Evolutionary conservation across 2,113 vertebrate genomes (phyloP), one percentile per base, ranked within the genome.

Genomic region (Nicator chloris): DNA sequence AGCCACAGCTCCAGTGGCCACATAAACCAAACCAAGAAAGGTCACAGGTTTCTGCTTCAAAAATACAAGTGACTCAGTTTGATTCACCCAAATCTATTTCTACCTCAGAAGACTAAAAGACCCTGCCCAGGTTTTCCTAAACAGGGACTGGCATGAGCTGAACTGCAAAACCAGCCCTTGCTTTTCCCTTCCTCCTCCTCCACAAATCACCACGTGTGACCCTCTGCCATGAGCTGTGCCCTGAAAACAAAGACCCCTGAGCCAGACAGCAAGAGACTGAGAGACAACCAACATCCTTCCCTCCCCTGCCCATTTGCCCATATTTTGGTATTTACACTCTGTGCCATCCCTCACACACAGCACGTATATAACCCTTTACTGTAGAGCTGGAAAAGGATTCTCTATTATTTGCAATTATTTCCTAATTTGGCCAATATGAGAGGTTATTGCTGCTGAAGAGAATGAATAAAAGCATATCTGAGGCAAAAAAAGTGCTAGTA

Each of bases 351-450:
- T 91, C 88, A 79, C 68, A 33, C 51, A 23, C 69, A 71, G 94
- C 75, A 88, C 78, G 91, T 95, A 86, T 86, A 87, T 89, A 97
- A 97, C 89, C 63, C 81, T 90, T 87, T 69, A 94, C 28, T 45
- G 59, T 45, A 82, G 68, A 47, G 81, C 90, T 88, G 78, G 86
- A 92, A 93, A 96, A 85, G 68, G 83, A 90, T 93, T 95, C 91
- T 94, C 96, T 97, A 91, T 94, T 83, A 97, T 95, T 97, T 97
- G 94, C 81, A 97, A 96, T 97, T 97, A 96, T 97, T 95, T 96
- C 86, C 90, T 95, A 97, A 96, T 98, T 95, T 96, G 80, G 90
- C 93, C 97, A 92, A 95, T 97, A 97, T 94, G 84, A 88, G 96
- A 95, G 92, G 92, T 95, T 97, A 94, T 93, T 95, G 96, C 94